Evolutionary conservation across 2,797 vertebrate species (phyloP).

Genomic region (Gymnoscopelus microlampas): DNA sequence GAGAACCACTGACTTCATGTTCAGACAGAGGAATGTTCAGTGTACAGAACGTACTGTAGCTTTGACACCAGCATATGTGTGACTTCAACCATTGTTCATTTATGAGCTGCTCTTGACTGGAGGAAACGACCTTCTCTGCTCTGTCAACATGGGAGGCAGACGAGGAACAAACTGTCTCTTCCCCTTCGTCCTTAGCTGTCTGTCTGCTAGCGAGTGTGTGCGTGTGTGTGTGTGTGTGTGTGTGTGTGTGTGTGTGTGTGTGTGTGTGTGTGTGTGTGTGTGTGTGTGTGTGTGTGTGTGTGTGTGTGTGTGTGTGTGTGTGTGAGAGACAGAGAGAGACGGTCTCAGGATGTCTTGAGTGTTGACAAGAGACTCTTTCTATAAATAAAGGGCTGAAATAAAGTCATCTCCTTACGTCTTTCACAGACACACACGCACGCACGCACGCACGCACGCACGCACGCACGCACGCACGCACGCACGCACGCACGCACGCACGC

Average conservation of each 20-base stretch:
- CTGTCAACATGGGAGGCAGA: conserved; percentile 36
- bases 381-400: conserved; percentile 45
- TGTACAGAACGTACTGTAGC: too few species aligned
- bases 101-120: conserved; percentile 16
- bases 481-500: conserved; percentile 3
- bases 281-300: not conserved
- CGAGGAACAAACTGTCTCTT: conserved; percentile 39
- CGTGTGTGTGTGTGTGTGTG: not conserved
- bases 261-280: conserved; percentile 15
- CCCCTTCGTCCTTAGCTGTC: conserved; percentile 21
- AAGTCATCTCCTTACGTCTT: conserved; percentile 8
- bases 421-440: not conserved
- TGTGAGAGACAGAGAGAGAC: too few species aligned
- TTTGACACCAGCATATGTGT: conserved; percentile 2
- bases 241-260: conserved; percentile 16
- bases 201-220: not conserved
- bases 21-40: too few species aligned
- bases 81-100: conserved; percentile 3
- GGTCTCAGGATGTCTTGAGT: conserved; percentile 1
- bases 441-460: too few species aligned
- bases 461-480: conserved; percentile 10
- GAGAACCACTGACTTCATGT: too few species aligned
- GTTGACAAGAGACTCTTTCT: conserved; percentile 13
- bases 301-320: not conserved
- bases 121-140: conserved; percentile 41